Percentiles rank a stretch among this genome's conserved stretches.
Conservation (phyloP, 2,888 invertebrate genomes). For the Hymenopus coronatus region DNA sequence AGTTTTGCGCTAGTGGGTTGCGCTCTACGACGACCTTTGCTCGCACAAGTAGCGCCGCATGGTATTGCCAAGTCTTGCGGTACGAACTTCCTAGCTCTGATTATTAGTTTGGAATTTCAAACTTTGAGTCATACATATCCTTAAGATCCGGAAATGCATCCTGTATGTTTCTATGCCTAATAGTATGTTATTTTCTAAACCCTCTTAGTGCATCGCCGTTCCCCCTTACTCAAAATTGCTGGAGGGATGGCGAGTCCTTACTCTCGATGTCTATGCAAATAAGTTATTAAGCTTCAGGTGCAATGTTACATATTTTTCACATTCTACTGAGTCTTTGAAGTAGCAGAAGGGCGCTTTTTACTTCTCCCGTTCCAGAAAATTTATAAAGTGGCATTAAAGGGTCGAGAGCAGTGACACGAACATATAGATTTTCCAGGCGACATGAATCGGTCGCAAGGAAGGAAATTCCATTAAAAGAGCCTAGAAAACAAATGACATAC, state of each 20-base stretch:
- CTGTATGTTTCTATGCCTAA: too few relatives aligned
- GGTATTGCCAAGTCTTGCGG: too few relatives aligned
- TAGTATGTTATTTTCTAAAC: too few relatives aligned
- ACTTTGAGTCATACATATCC: too few relatives aligned
- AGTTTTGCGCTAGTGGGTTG: too few relatives aligned
- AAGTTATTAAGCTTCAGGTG: constrained; percentile 32
- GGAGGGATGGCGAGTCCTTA: neutral
- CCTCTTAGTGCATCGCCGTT: too few relatives aligned
- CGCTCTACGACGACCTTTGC: too few relatives aligned
- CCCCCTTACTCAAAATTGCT: neutral
- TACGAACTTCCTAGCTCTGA: too few relatives aligned
- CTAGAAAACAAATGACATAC: constrained; percentile 45
- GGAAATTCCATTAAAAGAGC: constrained; percentile 27
- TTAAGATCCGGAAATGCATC: too few relatives aligned
- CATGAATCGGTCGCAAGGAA: neutral
- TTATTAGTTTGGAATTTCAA: too few relatives aligned
- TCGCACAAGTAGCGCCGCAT: too few relatives aligned
- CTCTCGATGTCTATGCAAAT: constrained; percentile 29
- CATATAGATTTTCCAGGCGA: neutral
- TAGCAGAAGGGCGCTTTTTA: neutral
- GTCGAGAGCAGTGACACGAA: neutral
- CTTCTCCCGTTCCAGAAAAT: neutral
- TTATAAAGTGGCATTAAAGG: constrained; percentile 20
- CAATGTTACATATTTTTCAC: constrained; percentile 31
- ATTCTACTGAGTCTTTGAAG: constrained; percentile 19